A percentile compares a stretch with the other conserved stretches of the same genome.
Evolutionary conservation across 2,888 invertebrate species (phyloP).

Genomic region (Exocentrus adspersus): DNA sequence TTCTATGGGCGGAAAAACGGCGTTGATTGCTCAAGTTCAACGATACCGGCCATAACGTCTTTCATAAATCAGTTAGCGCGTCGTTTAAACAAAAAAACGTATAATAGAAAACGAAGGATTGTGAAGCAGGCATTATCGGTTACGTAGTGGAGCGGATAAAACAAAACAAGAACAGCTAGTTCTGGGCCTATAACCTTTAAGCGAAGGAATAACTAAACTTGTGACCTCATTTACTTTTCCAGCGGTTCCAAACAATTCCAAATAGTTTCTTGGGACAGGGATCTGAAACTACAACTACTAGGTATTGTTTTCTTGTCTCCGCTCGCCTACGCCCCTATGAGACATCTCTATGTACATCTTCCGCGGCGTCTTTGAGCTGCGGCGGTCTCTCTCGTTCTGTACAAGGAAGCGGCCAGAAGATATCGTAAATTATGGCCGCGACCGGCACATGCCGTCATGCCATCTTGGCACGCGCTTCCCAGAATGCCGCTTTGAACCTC

Average conservation of each 20-base stretch:
- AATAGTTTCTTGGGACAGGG: no score
- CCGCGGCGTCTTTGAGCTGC: conserved; percentile 47
- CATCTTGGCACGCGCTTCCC: conserved; percentile 59
- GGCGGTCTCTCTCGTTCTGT: conserved; percentile 43
- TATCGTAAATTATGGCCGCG: conserved; percentile 58
- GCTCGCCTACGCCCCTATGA: background rate
- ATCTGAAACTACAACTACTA: no score
- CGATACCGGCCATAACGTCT: conserved; percentile 17
- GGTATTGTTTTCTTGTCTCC: background rate
- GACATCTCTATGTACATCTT: conserved; percentile 33
- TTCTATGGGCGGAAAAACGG: conserved; percentile 11
- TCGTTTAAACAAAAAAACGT: background rate
- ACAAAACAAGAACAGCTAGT: no score
- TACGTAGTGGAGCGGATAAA: background rate
- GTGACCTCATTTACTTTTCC: no score
- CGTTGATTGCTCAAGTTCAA: conserved; percentile 15
- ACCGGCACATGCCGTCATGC: conserved; percentile 54
- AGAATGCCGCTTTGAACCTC: conserved; percentile 52
- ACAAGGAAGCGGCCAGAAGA: conserved; percentile 55
- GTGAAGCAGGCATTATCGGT: conserved; percentile 30
- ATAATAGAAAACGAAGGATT: conserved; percentile 9
- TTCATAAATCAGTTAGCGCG: conserved; percentile 25
- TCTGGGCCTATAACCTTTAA: no score
- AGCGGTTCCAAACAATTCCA: no score
- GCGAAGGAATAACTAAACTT: no score